Percentiles rank a stretch among this genome's conserved stretches.
Conservation (phyloP, 2,888 invertebrate genomes). For the Isoperla grammatica region DNA sequence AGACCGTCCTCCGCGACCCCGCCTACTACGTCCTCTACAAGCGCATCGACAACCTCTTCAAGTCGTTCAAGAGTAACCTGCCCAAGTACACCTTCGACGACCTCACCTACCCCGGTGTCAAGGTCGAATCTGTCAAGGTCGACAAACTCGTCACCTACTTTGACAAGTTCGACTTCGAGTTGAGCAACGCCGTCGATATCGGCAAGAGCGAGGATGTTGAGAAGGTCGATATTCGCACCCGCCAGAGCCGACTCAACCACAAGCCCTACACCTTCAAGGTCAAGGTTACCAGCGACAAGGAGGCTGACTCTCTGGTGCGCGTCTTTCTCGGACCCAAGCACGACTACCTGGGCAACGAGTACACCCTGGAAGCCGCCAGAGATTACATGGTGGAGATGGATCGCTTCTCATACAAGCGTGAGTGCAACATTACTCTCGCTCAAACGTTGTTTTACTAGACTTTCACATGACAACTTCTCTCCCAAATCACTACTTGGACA, state of each 20-base stretch:
- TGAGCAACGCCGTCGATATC: constrained; percentile 51
- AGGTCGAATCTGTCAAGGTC: constrained; percentile 49
- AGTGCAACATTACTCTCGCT: constrained; percentile 23
- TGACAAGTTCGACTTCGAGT: constrained; percentile 57
- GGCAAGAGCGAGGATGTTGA: constrained; percentile 43
- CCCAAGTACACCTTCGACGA: constrained; percentile 37
- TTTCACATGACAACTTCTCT: too few species aligned
- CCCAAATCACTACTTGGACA: constrained; percentile 9
- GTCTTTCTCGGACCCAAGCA: constrained; percentile 66
- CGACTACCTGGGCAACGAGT: constrained; percentile 51
- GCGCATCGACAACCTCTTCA: constrained; percentile 53
- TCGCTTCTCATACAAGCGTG: constrained; percentile 52
- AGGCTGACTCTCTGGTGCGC: constrained; percentile 56
- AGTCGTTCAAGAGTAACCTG: constrained; percentile 52
- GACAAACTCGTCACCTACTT: constrained; percentile 58
- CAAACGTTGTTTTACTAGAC: too few species aligned
- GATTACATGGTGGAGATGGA: constrained; percentile 61
- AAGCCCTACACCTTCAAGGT: constrained; percentile 56
- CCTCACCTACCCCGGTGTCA: constrained; percentile 57
- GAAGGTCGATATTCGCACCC: constrained; percentile 41
- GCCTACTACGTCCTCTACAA: constrained; percentile 63
- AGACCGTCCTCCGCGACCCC: constrained; percentile 62
- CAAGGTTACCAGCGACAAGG: constrained; percentile 52
- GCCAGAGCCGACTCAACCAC: constrained; percentile 60
- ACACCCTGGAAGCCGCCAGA: constrained; percentile 53